phyloP scores from a whole-genome alignment of 2,797 vertebrate species.

The Pempheris klunzingeri region DNA sequence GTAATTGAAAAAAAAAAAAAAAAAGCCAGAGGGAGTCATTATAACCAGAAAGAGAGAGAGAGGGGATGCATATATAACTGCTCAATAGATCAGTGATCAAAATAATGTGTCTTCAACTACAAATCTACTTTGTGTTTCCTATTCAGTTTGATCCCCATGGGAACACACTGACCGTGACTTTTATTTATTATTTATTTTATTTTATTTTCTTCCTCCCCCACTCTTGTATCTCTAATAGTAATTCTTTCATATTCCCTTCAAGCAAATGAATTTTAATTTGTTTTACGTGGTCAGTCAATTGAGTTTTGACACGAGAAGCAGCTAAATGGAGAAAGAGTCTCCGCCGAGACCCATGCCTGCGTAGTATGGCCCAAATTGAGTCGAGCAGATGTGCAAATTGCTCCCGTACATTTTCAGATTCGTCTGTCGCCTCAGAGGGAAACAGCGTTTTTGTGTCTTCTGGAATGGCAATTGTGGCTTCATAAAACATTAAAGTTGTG shows the following conservation, averaged over 20 bases:
- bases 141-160: background rate
- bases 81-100: slow-evolving; percentile 14
- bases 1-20: background rate
- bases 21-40: slow-evolving; percentile 12
- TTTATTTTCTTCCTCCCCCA: background rate
- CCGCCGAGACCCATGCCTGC: background rate
- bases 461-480: slow-evolving; percentile 35
- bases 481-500: slow-evolving; percentile 16
- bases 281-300: slow-evolving; percentile 54
- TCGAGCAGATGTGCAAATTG: slow-evolving; percentile 57
- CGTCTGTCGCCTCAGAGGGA: background rate
- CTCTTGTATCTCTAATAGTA: slow-evolving; percentile 15
- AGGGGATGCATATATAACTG: background rate
- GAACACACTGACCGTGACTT: slow-evolving; percentile 16
- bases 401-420: slow-evolving; percentile 37
- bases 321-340: slow-evolving; percentile 46
- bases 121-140: slow-evolving; percentile 12
- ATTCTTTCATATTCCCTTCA: slow-evolving; percentile 30
- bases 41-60: background rate
- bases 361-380: slow-evolving; percentile 41
- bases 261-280: slow-evolving; percentile 47
- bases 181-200: slow-evolving; percentile 36
- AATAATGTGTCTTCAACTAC: slow-evolving; percentile 21
- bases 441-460: slow-evolving; percentile 18
- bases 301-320: slow-evolving; percentile 41